phyloP scores from a whole-genome alignment of 2,113 vertebrate species.

The Menura novaehollandiae region DNA sequence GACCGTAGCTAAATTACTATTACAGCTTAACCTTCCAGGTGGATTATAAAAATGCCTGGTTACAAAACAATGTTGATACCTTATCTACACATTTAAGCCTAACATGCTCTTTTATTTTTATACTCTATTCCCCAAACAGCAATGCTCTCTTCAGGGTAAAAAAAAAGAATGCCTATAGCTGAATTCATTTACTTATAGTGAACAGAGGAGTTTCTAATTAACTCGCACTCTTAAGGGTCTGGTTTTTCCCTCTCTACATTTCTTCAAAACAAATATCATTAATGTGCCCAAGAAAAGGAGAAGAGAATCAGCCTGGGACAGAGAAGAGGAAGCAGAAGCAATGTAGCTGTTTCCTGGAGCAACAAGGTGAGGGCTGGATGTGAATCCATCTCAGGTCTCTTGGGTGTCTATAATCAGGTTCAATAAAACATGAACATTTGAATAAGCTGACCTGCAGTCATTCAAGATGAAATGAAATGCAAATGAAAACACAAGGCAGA shows the following conservation, averaged over 20 bases:
- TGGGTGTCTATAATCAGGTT: background rate
- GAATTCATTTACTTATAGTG: background rate
- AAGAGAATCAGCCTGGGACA: background rate
- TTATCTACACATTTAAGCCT: background rate
- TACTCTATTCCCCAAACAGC: background rate
- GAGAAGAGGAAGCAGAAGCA: background rate
- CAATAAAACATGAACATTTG: background rate
- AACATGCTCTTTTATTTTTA: background rate
- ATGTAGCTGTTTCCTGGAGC: background rate
- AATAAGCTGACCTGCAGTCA: background rate
- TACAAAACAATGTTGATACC: background rate
- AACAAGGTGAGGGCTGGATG: background rate
- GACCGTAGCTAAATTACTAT: background rate
- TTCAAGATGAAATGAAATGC: background rate
- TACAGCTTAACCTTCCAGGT: background rate
- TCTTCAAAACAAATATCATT: background rate
- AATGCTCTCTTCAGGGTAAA: background rate
- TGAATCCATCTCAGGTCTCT: background rate
- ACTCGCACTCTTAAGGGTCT: background rate
- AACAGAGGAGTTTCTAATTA: background rate
- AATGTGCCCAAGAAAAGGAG: background rate
- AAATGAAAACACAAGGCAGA: background rate
- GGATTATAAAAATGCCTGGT: background rate
- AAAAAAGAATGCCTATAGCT: background rate
- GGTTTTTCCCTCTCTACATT: background rate